Evolutionary conservation across 1,140 invertebrate species (phyloP).

Genomic region (Monomorium pharaonis): DNA sequence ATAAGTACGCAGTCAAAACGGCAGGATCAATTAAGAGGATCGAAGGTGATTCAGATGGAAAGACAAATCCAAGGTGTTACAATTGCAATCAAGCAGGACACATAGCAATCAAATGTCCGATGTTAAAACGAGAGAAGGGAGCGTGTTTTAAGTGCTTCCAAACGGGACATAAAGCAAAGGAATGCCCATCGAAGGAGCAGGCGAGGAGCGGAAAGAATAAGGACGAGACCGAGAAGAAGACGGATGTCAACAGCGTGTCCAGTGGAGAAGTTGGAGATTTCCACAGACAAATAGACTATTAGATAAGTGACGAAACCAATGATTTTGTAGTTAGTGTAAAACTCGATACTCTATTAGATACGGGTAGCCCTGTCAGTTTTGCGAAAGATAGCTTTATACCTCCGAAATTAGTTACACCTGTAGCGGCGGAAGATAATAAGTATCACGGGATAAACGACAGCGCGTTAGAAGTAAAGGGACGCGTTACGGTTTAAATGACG

Average conservation of each 20-base stretch:
- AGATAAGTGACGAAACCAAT: background rate
- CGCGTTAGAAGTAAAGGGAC: background rate
- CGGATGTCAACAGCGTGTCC: background rate
- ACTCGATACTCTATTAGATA: too few species aligned
- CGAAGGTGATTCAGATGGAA: background rate
- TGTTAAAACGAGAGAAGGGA: background rate
- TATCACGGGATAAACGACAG: background rate
- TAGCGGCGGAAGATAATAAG: background rate
- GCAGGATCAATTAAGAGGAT: background rate
- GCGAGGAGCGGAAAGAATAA: background rate
- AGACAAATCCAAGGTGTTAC: background rate
- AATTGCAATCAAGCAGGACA: background rate
- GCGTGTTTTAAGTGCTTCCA: background rate
- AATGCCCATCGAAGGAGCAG: background rate
- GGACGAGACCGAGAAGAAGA: background rate
- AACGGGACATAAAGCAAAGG: background rate
- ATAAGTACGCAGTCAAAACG: rapidly evolving
- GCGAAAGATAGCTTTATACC: background rate
- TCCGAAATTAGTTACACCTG: background rate
- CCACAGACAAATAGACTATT: background rate
- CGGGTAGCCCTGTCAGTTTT: too few species aligned
- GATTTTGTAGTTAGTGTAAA: background rate
- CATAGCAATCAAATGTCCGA: background rate
- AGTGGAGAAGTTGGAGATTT: background rate
- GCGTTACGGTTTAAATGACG: background rate